Percentiles rank a stretch among this genome's conserved stretches.
phyloP scores from a whole-genome alignment of 1,140 invertebrate genomes.

The Microplitis mediator region DNA sequence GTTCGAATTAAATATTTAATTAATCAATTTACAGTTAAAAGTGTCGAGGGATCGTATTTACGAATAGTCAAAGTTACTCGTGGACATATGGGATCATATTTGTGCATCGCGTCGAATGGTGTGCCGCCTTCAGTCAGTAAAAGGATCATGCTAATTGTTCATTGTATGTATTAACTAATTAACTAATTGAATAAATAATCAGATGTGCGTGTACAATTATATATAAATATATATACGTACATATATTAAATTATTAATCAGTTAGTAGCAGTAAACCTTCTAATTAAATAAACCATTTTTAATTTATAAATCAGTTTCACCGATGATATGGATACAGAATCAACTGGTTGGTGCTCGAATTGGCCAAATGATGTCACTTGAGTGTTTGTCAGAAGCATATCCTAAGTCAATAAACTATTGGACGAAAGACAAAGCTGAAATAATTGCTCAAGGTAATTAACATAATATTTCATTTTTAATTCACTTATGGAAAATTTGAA shows the following conservation, averaged over 20 bases:
- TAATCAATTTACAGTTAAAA: constrained; percentile 62
- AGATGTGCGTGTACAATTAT: too few relatives aligned
- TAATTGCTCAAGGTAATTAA: constrained; percentile 16
- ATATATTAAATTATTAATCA: not conserved
- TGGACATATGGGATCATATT: constrained; percentile 88
- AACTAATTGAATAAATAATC: too few relatives aligned
- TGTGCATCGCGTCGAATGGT: constrained; percentile 86
- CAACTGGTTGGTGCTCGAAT: constrained; percentile 79
- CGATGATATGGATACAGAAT: constrained; percentile 85
- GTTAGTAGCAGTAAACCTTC: not conserved
- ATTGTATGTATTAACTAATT: constrained; percentile 72
- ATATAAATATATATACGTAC: too few relatives aligned
- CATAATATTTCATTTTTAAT: too few relatives aligned
- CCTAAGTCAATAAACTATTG: constrained; percentile 78
- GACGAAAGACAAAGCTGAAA: constrained; percentile 10
- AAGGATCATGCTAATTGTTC: constrained; percentile 83
- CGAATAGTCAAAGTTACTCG: constrained; percentile 83
- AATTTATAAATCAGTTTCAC: constrained; percentile 68
- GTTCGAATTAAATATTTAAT: not conserved
- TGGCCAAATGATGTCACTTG: constrained; percentile 75
- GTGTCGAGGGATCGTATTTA: constrained; percentile 73
- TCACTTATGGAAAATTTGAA: too few relatives aligned
- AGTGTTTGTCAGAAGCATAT: constrained; percentile 85
- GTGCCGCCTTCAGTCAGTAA: constrained; percentile 88
- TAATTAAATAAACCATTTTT: too few relatives aligned